These are phyloP conservation scores for Hypsopygia costalis DNA, from an alignment of 2,888 invertebrate species.

Conservation along the genomic window DNA sequence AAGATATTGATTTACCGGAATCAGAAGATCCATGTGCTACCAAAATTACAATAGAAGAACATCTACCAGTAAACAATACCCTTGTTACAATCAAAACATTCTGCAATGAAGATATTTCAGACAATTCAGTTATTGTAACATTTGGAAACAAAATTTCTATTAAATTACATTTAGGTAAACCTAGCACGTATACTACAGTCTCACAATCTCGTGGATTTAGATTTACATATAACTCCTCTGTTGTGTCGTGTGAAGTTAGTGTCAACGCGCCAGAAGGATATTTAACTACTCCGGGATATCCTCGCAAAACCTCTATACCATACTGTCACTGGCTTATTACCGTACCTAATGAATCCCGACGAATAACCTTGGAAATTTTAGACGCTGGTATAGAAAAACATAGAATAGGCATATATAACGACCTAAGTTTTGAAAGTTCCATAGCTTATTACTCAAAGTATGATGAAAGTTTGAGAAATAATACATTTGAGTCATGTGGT, in stretches of 20 bases:
- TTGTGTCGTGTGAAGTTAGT: constrained; percentile 83
- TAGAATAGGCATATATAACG: constrained; percentile 76
- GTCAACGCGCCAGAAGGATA: constrained; percentile 83
- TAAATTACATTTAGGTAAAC: constrained; percentile 48
- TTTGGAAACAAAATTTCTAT: constrained; percentile 51
- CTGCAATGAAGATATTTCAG: constrained; percentile 34
- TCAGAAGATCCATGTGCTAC: constrained; percentile 48
- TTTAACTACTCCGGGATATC: constrained; percentile 87
- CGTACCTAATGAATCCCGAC: constrained; percentile 52
- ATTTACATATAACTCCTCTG: constrained; percentile 81
- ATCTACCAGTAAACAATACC: constrained; percentile 41
- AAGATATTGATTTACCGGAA: constrained; percentile 44
- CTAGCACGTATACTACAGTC: constrained; percentile 43
- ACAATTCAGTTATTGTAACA: constrained; percentile 37
- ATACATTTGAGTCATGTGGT: constrained; percentile 80
- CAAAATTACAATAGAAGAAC: constrained; percentile 57
- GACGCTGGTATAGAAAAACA: constrained; percentile 60
- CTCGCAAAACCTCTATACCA: constrained; percentile 44
- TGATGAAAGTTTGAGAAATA: constrained; percentile 30
- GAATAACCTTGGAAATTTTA: constrained; percentile 74
- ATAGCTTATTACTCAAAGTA: constrained; percentile 46
- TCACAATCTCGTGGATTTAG: constrained; percentile 77
- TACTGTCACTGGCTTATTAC: constrained; percentile 59
- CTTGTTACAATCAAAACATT: constrained; percentile 37
- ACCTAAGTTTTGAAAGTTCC: constrained; percentile 55